Percentiles rank a stretch among this genome's conserved stretches.
phyloP scores from a whole-genome alignment of 2,113 vertebrate species.

The Pelodiscus sinensis region DNA sequence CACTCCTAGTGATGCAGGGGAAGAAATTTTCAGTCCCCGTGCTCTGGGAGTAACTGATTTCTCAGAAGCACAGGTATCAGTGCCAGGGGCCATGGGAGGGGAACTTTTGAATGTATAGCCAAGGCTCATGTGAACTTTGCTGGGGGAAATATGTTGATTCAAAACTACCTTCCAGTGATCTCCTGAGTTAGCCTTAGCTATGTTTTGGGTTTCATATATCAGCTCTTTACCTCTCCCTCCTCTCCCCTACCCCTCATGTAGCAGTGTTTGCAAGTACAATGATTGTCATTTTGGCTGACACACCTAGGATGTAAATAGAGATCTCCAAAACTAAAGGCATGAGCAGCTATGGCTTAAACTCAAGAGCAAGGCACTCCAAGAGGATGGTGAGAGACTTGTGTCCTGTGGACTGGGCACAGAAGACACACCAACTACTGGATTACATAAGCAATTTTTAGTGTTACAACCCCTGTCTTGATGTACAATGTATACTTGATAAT shows the following conservation, averaged over 20 bases:
- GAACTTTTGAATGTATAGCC: background rate
- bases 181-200: background rate
- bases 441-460: background rate
- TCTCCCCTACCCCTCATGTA: background rate
- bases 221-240: background rate
- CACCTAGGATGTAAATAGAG: background rate
- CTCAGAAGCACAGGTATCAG: background rate
- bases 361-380: background rate
- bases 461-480: background rate
- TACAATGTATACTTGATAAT: background rate
- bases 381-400: background rate
- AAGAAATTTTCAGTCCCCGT: background rate
- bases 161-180: background rate
- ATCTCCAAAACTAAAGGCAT: background rate
- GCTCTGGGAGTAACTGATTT: background rate
- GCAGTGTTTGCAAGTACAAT: background rate
- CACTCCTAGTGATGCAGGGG: background rate
- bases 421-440: background rate
- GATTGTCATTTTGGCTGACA: background rate
- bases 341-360: background rate
- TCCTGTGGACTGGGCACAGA: background rate
- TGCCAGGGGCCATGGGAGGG: background rate
- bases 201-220: background rate
- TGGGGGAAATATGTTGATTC: background rate
- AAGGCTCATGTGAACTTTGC: background rate